Conservation (phyloP, 2,888 invertebrate species). For the Andrena marginata region DNA sequence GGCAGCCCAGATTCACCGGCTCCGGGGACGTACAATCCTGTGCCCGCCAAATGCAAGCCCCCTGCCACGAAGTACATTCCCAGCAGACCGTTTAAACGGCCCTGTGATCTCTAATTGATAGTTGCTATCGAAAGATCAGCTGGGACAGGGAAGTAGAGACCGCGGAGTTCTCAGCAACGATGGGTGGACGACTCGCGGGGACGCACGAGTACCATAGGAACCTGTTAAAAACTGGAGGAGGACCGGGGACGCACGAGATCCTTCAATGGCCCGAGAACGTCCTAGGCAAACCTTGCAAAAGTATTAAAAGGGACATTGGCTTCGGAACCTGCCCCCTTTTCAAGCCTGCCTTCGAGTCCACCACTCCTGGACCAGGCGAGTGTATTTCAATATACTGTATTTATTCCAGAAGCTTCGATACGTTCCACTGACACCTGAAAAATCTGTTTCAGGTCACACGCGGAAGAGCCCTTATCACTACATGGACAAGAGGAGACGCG, state of each 20-base stretch:
- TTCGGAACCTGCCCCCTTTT: constrained; percentile 63
- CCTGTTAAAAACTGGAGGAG: constrained; percentile 41
- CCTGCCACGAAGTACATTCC: constrained; percentile 42
- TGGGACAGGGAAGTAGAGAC: constrained; percentile 61
- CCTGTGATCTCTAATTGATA: too few species aligned
- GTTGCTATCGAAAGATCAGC: constrained; percentile 38
- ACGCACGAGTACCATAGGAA: constrained; percentile 11
- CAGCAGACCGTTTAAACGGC: neutral
- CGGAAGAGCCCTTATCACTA: constrained; percentile 63
- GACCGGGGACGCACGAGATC: constrained; percentile 69
- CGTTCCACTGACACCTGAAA: too few species aligned
- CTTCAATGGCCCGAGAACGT: constrained; percentile 65
- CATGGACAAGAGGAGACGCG: constrained; percentile 57
- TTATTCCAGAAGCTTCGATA: too few species aligned
- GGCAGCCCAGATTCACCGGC: constrained; percentile 30
- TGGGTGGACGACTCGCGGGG: constrained; percentile 33
- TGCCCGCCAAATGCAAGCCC: constrained; percentile 5
- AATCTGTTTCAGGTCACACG: constrained; percentile 62
- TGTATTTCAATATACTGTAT: neutral
- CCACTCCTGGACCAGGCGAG: constrained; percentile 69
- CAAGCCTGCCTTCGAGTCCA: constrained; percentile 10
- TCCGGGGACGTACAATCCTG: constrained; percentile 61
- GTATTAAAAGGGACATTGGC: constrained; percentile 25
- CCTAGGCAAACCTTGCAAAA: constrained; percentile 33
- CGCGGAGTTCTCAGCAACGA: constrained; percentile 57